A percentile compares a stretch with the other conserved stretches of the same genome.
Conservation (phyloP, 1,140 invertebrate genomes). For the Neoseiulus cucumeris region DNA sequence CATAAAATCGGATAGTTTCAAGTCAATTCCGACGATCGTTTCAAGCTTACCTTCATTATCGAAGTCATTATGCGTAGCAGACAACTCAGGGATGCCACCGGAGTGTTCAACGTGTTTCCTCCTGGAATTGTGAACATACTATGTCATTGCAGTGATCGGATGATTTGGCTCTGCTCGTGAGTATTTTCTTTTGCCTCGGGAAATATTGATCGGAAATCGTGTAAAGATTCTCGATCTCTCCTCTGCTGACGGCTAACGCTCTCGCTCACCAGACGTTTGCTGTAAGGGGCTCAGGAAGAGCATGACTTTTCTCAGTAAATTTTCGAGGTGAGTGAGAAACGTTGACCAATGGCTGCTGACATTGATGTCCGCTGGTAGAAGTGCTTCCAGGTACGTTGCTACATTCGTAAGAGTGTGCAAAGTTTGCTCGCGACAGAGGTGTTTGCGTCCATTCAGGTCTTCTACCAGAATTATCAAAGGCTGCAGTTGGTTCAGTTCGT, state of each 20-base stretch:
- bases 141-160: no score
- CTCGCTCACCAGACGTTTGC: no score
- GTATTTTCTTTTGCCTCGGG: no score
- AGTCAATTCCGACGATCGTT: background rate
- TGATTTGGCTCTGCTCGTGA: no score
- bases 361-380: slow-evolving; percentile 35
- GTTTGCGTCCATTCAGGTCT: slow-evolving; percentile 69
- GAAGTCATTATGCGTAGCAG: slow-evolving; percentile 11
- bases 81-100: slow-evolving; percentile 10
- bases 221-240: no score
- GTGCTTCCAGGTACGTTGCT: slow-evolving; percentile 72
- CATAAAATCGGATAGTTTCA: background rate
- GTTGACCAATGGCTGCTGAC: slow-evolving; percentile 42
- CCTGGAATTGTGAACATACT: slow-evolving; percentile 50
- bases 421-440: slow-evolving; percentile 48
- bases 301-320: slow-evolving; percentile 56
- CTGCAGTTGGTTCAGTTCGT: slow-evolving; percentile 80
- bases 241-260: no score
- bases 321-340: slow-evolving; percentile 60
- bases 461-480: slow-evolving; percentile 77
- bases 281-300: slow-evolving; percentile 35
- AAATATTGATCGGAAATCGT: no score
- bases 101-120: slow-evolving; percentile 36
- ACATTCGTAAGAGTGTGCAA: slow-evolving; percentile 63
- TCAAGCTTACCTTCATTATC: slow-evolving; percentile 39